Percentiles rank a stretch among this genome's conserved stretches.
phyloP scores from a whole-genome alignment of 2,113 vertebrate genomes.

The Lagopus muta region DNA sequence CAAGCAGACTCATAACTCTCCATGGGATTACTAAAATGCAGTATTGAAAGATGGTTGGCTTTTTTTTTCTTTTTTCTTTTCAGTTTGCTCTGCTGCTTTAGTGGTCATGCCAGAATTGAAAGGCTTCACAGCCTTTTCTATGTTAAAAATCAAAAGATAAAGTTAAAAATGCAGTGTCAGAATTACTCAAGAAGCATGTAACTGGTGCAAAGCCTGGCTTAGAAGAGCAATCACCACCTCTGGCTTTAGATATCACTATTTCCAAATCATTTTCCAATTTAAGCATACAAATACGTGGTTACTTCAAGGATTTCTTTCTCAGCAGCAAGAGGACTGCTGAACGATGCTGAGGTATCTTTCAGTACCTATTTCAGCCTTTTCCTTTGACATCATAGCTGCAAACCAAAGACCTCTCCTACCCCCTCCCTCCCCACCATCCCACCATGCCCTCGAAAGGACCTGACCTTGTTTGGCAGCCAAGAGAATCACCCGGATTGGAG shows the following conservation, averaged over 20 bases:
- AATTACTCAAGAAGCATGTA: not conserved
- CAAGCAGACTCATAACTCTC: not conserved
- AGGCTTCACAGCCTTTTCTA: not conserved
- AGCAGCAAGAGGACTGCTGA: not conserved
- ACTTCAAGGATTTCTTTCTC: not conserved
- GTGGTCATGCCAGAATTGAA: not conserved
- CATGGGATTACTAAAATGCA: not conserved
- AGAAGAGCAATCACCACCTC: not conserved
- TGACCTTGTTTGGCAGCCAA: not conserved
- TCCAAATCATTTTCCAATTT: not conserved
- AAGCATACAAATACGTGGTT: not conserved
- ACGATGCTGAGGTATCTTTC: not conserved
- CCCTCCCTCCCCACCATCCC: fast-evolving
- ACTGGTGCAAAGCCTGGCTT: not conserved
- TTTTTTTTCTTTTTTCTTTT: not conserved
- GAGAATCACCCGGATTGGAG: not conserved
- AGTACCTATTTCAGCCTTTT: not conserved
- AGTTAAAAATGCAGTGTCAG: fast-evolving
- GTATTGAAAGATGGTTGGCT: not conserved
- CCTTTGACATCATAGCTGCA: not conserved
- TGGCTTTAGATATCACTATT: not conserved
- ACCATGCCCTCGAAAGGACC: not conserved
- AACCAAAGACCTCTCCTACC: not conserved
- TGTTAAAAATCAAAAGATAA: not conserved
- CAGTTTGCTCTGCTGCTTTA: not conserved